These are phyloP conservation scores for Volucella inanis DNA, from an alignment of 2,888 invertebrate species.

Conservation along the genomic window DNA sequence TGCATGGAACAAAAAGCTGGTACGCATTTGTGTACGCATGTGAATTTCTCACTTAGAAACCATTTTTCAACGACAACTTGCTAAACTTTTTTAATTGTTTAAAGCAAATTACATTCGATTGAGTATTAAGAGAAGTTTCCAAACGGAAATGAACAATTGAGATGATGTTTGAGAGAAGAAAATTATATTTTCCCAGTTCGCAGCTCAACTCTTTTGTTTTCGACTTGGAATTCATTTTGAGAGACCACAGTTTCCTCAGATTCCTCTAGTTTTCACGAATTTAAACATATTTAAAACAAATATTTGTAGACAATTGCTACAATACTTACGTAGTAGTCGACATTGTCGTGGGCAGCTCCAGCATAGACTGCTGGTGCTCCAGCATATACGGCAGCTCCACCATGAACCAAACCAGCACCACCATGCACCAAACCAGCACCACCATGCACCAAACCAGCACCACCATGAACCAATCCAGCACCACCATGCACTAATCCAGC, in stretches of 20 bases:
- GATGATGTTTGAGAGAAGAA: too few relatives aligned
- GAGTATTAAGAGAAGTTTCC: too few relatives aligned
- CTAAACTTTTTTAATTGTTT: too few relatives aligned
- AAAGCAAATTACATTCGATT: too few relatives aligned
- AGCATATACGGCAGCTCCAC: constrained; percentile 79
- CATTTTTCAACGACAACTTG: too few relatives aligned
- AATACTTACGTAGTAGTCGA: constrained; percentile 82
- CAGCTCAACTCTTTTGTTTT: constrained; percentile 50
- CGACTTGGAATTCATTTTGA: neutral
- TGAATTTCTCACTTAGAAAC: too few relatives aligned
- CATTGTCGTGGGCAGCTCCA: constrained; percentile 78
- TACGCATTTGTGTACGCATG: too few relatives aligned
- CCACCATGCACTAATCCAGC: constrained; percentile 63
- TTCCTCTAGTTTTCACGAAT: neutral
- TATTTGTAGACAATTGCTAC: neutral
- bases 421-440: constrained; percentile 52
- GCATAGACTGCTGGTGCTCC: constrained; percentile 79
- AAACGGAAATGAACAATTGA: neutral
- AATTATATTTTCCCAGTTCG: constrained; percentile 19
- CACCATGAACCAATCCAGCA: constrained; percentile 61
- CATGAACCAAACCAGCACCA: constrained; percentile 74
- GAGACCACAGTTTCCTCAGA: neutral
- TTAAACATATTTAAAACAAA: neutral
- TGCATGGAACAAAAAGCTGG: too few relatives aligned
- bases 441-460: constrained; percentile 70